Percentiles rank a stretch among this genome's conserved stretches.
Conservation (phyloP, 2,113 vertebrate species). For the Gallinago media region DNA sequence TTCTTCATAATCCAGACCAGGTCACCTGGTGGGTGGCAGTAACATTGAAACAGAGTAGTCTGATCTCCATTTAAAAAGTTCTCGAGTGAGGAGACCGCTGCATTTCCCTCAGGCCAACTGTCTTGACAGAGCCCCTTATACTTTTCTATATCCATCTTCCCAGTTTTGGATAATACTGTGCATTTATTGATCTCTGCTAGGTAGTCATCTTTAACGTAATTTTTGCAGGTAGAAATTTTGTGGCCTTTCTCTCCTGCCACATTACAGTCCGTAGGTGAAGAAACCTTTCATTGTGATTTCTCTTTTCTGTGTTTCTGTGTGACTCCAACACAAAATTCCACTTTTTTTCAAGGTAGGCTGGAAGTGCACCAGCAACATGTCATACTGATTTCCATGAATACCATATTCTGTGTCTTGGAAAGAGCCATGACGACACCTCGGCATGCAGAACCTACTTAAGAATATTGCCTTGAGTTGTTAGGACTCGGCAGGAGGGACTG, state of each 20-base stretch:
- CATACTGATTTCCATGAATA: constrained; percentile 1
- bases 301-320: background rate
- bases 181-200: background rate
- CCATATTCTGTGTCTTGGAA: background rate
- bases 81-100: background rate
- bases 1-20: background rate
- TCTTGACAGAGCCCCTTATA: background rate
- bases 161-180: background rate
- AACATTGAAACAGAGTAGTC: background rate
- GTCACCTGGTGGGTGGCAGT: background rate
- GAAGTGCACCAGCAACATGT: background rate
- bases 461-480: constrained; percentile 40
- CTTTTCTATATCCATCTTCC: background rate
- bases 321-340: background rate
- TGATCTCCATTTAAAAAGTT: background rate
- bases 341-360: background rate
- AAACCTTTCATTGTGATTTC: background rate
- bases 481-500: constrained; percentile 7
- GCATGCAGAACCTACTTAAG: constrained; percentile 19
- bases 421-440: background rate
- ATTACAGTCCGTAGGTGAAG: background rate
- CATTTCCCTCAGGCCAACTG: background rate
- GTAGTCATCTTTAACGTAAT: background rate
- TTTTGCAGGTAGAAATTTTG: background rate
- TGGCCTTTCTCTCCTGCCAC: background rate